A percentile compares a stretch with the other conserved stretches of the same genome.
Evolutionary conservation across 2,888 invertebrate species (phyloP).

Genomic region (Metallyticus violacea): DNA sequence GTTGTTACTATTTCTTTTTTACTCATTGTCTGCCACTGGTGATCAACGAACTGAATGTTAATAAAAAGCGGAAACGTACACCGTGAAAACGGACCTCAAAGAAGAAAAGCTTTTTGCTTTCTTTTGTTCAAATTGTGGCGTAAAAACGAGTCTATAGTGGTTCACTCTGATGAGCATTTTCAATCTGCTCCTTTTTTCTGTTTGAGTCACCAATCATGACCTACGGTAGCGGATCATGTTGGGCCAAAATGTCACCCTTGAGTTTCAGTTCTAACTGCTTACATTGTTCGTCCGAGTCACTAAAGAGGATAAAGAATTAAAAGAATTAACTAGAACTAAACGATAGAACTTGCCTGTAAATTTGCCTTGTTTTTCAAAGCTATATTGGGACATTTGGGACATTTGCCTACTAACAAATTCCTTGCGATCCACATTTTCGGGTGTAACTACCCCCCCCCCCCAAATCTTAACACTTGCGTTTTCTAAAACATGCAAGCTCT

Average conservation of each 20-base stretch:
- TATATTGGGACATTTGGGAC: no score
- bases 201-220: neutral
- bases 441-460: no score
- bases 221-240: neutral
- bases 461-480: no score
- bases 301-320: no score
- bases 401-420: no score
- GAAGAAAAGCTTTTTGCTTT: neutral
- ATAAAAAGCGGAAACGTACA: neutral
- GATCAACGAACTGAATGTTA: neutral
- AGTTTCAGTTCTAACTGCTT: no score
- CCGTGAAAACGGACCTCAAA: neutral
- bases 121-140: neutral
- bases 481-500: no score
- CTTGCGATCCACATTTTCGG: no score
- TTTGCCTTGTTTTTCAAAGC: no score
- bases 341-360: no score
- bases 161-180: neutral
- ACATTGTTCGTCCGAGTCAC: no score
- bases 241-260: neutral
- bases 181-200: neutral
- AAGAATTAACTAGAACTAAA: no score
- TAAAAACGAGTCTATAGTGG: neutral
- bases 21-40: neutral
- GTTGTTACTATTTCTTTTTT: neutral